Evolutionary conservation across 1,140 invertebrate species (phyloP).

Genomic region (Cotesia vestalis): DNA sequence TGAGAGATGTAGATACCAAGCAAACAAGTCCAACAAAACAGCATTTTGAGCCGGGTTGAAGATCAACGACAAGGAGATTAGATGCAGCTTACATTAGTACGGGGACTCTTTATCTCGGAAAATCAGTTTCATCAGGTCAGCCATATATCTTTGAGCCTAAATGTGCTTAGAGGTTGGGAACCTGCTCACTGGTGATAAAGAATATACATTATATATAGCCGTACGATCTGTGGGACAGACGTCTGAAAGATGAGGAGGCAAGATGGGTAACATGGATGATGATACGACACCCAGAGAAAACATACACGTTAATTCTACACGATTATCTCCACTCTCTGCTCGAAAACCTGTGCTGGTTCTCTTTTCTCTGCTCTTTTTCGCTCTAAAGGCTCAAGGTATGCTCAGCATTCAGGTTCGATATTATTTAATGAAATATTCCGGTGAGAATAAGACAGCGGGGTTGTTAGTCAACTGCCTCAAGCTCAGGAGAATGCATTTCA

Average conservation of each 20-base stretch:
- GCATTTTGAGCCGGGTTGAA: not conserved
- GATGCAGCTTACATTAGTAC: not conserved
- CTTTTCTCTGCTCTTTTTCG: slow-evolving; percentile 28
- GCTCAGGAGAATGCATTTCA: slow-evolving; percentile 1
- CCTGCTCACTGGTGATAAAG: not conserved
- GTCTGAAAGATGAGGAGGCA: not conserved
- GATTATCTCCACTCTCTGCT: not conserved
- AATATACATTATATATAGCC: not conserved
- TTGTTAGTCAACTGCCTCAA: slow-evolving; percentile 21
- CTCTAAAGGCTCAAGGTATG: slow-evolving; percentile 42
- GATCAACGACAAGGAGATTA: slow-evolving; percentile 7
- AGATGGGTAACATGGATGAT: slow-evolving; percentile 12
- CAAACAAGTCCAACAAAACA: not conserved
- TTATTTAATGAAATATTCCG: slow-evolving; percentile 63
- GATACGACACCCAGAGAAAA: not conserved
- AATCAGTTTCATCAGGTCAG: slow-evolving; percentile 6
- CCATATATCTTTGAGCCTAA: not conserved
- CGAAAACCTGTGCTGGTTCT: slow-evolving; percentile 19
- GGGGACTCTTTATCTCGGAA: not conserved
- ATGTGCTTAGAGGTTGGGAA: slow-evolving; percentile 12
- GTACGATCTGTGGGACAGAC: not conserved
- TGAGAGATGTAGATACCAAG: not conserved
- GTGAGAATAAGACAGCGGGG: slow-evolving; percentile 27
- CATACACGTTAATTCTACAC: slow-evolving; percentile 26
- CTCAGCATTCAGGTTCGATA: slow-evolving; percentile 61